phyloP scores from a whole-genome alignment of 2,888 invertebrate genomes.

The Cataglyphis rosenhaueri region DNA sequence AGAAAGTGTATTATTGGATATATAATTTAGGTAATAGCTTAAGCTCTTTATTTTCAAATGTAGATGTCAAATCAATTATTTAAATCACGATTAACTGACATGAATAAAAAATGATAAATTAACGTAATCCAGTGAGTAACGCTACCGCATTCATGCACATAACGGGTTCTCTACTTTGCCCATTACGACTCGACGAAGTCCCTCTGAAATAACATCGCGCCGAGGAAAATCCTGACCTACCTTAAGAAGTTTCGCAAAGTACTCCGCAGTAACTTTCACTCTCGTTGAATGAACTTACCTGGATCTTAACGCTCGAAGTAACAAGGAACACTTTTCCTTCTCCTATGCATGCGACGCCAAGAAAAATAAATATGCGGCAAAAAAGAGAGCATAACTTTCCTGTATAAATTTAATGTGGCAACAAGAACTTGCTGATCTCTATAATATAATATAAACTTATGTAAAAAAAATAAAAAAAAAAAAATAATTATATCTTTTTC shows the following conservation, averaged over 20 bases:
- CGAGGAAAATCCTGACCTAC: conserved; percentile 75
- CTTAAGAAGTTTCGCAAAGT: conserved; percentile 76
- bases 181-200: conserved; percentile 65
- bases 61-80: not conserved
- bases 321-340: conserved; percentile 74
- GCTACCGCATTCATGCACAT: conserved; percentile 33
- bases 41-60: not conserved
- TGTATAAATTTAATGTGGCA: conserved; percentile 7
- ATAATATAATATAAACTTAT: not conserved
- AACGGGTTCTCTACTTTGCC: conserved; percentile 56
- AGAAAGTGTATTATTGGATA: not conserved
- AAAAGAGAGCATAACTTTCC: not conserved
- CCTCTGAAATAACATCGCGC: conserved; percentile 74
- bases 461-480: not conserved
- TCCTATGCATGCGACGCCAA: conserved; percentile 47
- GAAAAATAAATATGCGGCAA: conserved; percentile 46
- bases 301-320: conserved; percentile 75
- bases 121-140: conserved; percentile 56
- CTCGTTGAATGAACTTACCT: conserved; percentile 74
- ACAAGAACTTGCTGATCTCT: conserved; percentile 15
- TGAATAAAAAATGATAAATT: conserved; percentile 54
- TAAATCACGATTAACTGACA: conserved; percentile 3
- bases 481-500: not conserved
- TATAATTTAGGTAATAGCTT: not conserved
- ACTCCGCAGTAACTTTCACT: conserved; percentile 76